Evolutionary conservation across 2,113 vertebrate species (phyloP), one percentile per base, ranked within the genome.

Genomic region (Vidua chalybeata): DNA sequence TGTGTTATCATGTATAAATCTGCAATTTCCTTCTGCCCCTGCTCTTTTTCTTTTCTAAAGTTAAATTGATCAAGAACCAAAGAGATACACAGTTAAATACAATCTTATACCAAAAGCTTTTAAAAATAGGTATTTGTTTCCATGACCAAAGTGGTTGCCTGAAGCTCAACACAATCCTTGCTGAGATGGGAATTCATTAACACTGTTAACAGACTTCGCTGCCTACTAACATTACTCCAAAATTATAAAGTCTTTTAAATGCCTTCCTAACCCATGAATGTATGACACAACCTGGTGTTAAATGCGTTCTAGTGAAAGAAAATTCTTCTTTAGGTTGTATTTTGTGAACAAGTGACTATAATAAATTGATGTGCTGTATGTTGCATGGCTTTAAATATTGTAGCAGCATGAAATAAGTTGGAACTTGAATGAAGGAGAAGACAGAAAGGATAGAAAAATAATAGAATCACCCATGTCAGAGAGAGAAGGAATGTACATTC

Each of bases 131-230:
- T 89, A 15, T 82, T 88, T 87, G 62, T 81, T 95, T 91, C 49
- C n/a, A 17, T 87, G 41, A 49, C 21, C 43, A 55, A 55, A 79
- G 56, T 46, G 15, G 58, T 89, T 93, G 69, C 79, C 79, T 89
- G 84, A 96, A 92, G 74, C 74, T 49, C 52, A 85, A 86, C 68
- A 26, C 91, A 88, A 92, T 64, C 94, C 82, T 95, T 85, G 59
- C 86, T 78, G 66, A 91, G 74, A 84, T 79, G 72, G 84, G 66
- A 93, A 82, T 95, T 92, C 27, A 68, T 96, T 95, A 93, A 75
- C 35, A 15, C 72, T 93, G 46, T 84, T 96, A 95, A 92, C 59
- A 95, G 93, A 75, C 35, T 85, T 90, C 80, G 31, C 85, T 93
- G 61, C 46, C 63, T 90, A 66, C 56, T 81, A 84, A 78, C 11